Evolutionary conservation across 2,113 vertebrate species (phyloP).

Genomic region (Apodemus sylvaticus): DNA sequence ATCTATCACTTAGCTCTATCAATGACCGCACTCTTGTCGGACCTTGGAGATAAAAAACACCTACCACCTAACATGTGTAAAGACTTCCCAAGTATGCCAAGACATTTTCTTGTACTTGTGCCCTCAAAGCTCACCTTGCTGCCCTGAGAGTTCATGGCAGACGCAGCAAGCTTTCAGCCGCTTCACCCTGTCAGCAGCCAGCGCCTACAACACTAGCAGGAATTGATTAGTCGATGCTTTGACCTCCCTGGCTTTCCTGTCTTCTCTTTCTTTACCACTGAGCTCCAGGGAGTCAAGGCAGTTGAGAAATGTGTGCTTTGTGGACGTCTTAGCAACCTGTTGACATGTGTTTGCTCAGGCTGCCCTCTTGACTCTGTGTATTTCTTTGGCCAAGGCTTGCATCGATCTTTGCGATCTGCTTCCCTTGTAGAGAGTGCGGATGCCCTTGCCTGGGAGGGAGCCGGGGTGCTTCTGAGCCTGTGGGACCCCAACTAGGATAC

Average conservation of each 20-base stretch:
- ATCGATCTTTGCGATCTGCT: neutral
- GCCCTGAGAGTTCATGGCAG: neutral
- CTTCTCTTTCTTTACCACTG: neutral
- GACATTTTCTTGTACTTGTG: neutral
- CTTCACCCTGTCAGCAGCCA: neutral
- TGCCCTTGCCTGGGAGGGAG: neutral
- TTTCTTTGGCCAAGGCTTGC: neutral
- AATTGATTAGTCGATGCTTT: neutral
- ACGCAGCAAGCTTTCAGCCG: neutral
- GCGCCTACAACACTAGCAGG: neutral
- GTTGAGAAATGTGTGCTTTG: neutral
- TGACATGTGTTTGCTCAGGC: neutral
- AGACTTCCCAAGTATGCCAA: neutral
- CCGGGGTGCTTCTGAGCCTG: neutral
- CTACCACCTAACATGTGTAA: neutral
- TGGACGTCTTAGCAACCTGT: neutral
- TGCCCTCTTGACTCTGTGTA: neutral
- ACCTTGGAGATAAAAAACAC: neutral
- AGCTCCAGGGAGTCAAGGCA: neutral
- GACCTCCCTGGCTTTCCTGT: neutral
- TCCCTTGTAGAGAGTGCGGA: neutral
- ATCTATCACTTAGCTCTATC: neutral
- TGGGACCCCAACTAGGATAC: neutral
- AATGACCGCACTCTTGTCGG: neutral
- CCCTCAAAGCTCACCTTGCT: neutral